Evolutionary conservation across 1,140 invertebrate species (phyloP).

Genomic region (Eubasilissa regina): DNA sequence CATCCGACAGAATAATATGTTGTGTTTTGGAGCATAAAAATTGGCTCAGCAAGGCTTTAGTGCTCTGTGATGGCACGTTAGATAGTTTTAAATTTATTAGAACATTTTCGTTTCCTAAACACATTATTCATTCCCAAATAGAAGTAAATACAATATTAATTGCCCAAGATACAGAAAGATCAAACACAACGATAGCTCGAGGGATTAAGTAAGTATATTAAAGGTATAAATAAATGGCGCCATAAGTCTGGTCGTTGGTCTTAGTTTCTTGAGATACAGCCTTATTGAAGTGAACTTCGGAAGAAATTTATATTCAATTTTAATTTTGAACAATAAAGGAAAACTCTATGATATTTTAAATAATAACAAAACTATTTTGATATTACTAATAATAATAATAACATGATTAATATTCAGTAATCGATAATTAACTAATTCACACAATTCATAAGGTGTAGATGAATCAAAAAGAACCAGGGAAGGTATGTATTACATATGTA

Average conservation of each 20-base stretch:
- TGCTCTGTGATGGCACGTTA: slow-evolving; percentile 21
- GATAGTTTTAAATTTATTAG: slow-evolving; percentile 17
- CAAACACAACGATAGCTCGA: slow-evolving; percentile 21
- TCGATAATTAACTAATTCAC: no score
- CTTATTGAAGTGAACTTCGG: no score
- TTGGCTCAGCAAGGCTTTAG: not conserved
- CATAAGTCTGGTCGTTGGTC: not conserved
- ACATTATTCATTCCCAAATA: slow-evolving; percentile 7
- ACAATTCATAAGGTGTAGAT: no score
- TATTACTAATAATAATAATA: no score
- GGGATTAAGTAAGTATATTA: not conserved
- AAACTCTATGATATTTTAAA: no score
- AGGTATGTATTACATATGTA: no score
- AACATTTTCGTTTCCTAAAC: slow-evolving; percentile 21
- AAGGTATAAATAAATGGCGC: not conserved
- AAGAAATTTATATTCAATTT: no score
- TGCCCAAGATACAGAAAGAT: slow-evolving; percentile 27
- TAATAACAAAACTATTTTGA: no score
- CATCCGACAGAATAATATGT: not conserved
- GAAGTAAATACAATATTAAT: slow-evolving; percentile 28
- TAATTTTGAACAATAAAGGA: no score
- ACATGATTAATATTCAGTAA: no score
- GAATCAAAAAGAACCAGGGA: no score
- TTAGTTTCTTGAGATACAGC: no score
- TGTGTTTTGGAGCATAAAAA: slow-evolving; percentile 11